Evolutionary conservation across 2,888 invertebrate species (phyloP).

Genomic region (Glyphotaelius pellucidus): DNA sequence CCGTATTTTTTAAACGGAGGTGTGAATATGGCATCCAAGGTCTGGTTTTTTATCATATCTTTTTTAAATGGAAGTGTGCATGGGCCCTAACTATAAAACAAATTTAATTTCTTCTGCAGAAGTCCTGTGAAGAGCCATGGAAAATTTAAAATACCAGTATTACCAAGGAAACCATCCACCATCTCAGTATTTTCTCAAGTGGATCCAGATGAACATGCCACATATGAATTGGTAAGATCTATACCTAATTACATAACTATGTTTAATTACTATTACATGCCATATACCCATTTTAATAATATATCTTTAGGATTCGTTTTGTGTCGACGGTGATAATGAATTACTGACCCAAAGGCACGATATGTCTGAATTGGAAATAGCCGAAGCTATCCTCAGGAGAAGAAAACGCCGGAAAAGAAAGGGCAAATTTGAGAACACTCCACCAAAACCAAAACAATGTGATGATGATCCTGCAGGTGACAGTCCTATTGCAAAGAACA

Average conservation of each 20-base stretch:
- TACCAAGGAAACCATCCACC: slow-evolving; percentile 72
- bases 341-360: slow-evolving; percentile 72
- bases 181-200: slow-evolving; percentile 77
- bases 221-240: slow-evolving; percentile 76
- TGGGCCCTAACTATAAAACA: too few species aligned
- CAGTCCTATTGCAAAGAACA: slow-evolving; percentile 70
- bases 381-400: slow-evolving; percentile 78
- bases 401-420: slow-evolving; percentile 69
- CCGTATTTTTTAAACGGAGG: too few species aligned
- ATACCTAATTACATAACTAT: not conserved
- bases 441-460: not conserved
- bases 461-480: slow-evolving; percentile 67
- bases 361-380: slow-evolving; percentile 79
- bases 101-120: slow-evolving; percentile 71
- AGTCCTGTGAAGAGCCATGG: slow-evolving; percentile 77
- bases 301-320: slow-evolving; percentile 80
- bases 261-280: not conserved
- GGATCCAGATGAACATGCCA: slow-evolving; percentile 72
- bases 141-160: slow-evolving; percentile 80
- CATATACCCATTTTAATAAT: not conserved
- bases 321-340: slow-evolving; percentile 79
- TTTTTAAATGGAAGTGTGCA: too few species aligned
- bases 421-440: not conserved
- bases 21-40: too few species aligned
- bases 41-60: too few species aligned